Conservation (phyloP, 2,888 invertebrate genomes). For the Euzetes globulus region DNA sequence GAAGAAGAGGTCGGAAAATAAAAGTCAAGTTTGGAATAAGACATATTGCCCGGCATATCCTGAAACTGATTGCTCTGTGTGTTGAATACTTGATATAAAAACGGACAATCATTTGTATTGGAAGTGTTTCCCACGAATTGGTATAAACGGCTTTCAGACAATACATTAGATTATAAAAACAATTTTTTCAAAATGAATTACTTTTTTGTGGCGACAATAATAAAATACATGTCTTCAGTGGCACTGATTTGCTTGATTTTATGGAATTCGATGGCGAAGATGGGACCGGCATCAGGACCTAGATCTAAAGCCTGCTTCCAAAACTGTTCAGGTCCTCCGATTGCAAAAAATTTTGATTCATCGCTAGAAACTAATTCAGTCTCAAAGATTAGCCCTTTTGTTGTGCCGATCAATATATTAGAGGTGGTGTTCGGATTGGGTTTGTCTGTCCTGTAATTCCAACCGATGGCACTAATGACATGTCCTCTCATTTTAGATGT, state of each 20-base stretch:
- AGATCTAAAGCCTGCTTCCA: constrained; percentile 78
- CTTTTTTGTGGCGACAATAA: constrained; percentile 70
- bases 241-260: constrained; percentile 50
- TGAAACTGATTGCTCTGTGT: constrained; percentile 43
- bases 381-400: constrained; percentile 81
- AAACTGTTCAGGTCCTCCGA: constrained; percentile 61
- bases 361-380: constrained; percentile 67
- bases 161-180: constrained; percentile 2
- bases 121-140: constrained; percentile 71
- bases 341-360: constrained; percentile 68
- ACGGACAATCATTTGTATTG: constrained; percentile 66
- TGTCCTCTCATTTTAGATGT: constrained; percentile 57
- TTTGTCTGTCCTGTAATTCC: constrained; percentile 59
- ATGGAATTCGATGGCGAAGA: constrained; percentile 80
- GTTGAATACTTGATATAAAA: constrained; percentile 70
- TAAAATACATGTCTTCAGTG: constrained; percentile 60
- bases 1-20: constrained; percentile 61
- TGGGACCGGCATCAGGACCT: constrained; percentile 67
- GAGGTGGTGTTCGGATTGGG: constrained; percentile 56
- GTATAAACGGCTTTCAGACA: constrained; percentile 60
- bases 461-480: constrained; percentile 82
- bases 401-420: constrained; percentile 78
- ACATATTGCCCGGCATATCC: constrained; percentile 58
- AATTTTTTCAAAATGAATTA: constrained; percentile 40
- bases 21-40: constrained; percentile 70